Conservation (phyloP, 2,113 vertebrate species). For the Glaucidium brasilianum region DNA sequence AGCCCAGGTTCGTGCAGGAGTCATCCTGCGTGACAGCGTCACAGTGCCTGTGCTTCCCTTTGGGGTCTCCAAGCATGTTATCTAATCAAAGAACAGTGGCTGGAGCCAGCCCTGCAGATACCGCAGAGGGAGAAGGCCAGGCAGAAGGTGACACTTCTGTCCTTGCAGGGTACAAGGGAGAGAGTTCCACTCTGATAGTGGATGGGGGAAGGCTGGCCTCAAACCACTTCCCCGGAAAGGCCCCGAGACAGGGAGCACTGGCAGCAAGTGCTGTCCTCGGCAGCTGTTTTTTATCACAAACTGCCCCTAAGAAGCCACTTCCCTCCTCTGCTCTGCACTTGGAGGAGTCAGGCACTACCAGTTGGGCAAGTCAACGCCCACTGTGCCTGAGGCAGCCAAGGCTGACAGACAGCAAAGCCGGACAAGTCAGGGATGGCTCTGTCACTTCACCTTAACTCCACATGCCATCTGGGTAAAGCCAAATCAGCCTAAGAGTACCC, state of each 20-base stretch:
- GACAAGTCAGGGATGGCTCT: rapidly evolving
- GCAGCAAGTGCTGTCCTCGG: background rate
- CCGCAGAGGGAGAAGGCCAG: background rate
- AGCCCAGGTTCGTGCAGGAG: rapidly evolving
- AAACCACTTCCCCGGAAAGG: background rate
- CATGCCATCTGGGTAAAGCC: background rate
- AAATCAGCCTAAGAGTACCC: background rate
- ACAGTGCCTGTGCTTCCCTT: rapidly evolving
- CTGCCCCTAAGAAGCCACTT: background rate
- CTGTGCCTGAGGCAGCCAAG: background rate
- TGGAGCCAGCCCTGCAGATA: background rate
- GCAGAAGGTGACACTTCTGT: background rate
- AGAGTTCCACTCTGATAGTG: background rate
- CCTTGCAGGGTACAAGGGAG: background rate
- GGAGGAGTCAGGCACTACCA: background rate
- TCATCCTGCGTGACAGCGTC: background rate
- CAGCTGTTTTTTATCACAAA: background rate
- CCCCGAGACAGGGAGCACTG: background rate
- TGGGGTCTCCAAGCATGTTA: rapidly evolving
- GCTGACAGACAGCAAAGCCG: background rate
- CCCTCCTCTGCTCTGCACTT: background rate
- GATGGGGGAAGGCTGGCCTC: background rate
- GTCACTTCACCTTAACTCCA: background rate
- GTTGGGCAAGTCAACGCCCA: background rate
- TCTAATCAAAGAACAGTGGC: background rate